Evolutionary conservation across 2,113 vertebrate genomes (phyloP).

Genomic region (Nicator chloris): DNA sequence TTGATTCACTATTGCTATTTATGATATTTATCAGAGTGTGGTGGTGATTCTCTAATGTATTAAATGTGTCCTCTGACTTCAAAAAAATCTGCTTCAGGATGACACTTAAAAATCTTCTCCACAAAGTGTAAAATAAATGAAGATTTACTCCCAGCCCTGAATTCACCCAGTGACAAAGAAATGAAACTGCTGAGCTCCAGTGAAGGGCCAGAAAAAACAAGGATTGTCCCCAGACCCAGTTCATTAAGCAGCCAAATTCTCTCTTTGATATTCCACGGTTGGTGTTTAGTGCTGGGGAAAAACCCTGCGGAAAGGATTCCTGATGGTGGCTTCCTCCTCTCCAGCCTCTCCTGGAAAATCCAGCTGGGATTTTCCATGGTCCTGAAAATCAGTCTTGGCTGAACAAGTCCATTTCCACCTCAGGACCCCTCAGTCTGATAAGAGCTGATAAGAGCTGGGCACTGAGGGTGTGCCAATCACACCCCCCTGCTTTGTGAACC

Average conservation of each 20-base stretch:
- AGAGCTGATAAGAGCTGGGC: not conserved
- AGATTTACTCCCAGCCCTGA: not conserved
- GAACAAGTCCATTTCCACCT: conserved; percentile 39
- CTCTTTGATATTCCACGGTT: not conserved
- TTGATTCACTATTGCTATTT: not conserved
- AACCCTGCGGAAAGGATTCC: not conserved
- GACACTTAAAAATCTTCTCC: not conserved
- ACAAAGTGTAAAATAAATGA: not conserved
- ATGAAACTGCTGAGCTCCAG: not conserved
- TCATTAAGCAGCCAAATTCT: not conserved
- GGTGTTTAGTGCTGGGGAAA: not conserved
- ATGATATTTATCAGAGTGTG: not conserved
- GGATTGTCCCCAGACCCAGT: not conserved
- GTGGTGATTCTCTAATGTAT: not conserved
- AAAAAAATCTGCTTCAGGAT: not conserved
- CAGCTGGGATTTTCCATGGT: conserved; percentile 5
- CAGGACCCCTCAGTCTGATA: not conserved
- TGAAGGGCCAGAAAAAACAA: not conserved
- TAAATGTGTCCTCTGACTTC: not conserved
- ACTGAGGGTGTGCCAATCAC: not conserved
- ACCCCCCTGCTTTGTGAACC: not conserved
- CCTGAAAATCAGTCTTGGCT: conserved; percentile 35
- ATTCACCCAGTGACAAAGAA: not conserved
- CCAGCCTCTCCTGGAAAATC: not conserved
- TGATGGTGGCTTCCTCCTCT: not conserved